Evolutionary conservation across 2,113 vertebrate genomes (phyloP).

Genomic region (Arizona elegans): DNA sequence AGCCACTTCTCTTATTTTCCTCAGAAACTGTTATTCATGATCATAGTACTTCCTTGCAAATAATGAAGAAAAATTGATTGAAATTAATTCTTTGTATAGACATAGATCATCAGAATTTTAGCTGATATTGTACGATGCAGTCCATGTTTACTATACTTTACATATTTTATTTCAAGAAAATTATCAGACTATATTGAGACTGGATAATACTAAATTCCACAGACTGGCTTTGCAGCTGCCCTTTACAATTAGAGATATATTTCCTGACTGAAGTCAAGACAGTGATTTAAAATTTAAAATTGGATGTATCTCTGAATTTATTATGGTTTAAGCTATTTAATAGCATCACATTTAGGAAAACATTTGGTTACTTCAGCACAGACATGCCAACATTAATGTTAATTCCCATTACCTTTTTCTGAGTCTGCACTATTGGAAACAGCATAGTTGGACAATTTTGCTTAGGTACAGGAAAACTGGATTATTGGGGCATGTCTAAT

Average conservation of each 20-base stretch:
- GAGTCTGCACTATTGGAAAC: neutral
- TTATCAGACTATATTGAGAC: neutral
- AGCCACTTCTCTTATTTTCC: neutral
- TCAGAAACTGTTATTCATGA: neutral
- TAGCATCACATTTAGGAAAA: conserved; percentile 2
- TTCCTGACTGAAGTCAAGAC: neutral
- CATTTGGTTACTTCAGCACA: neutral
- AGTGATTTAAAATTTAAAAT: neutral
- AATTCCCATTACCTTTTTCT: conserved; percentile 9
- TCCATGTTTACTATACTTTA: neutral
- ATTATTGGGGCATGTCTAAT: neutral
- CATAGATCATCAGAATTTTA: conserved; percentile 46
- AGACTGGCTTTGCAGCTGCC: neutral
- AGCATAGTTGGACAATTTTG: conserved; percentile 9
- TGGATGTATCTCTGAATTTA: neutral
- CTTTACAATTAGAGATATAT: neutral
- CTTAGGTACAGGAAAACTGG: neutral
- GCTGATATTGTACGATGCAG: conserved; percentile 35
- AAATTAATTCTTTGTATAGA: conserved; percentile 1
- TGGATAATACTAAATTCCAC: neutral
- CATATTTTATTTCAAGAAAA: neutral
- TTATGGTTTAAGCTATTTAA: conserved; percentile 27
- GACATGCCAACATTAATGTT: conserved; percentile 1
- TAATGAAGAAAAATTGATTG: neutral
- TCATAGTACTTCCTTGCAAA: neutral